Percentiles rank a stretch among this genome's conserved stretches.
These are phyloP conservation scores for Crypturellus tataupa DNA, from an alignment of 2,797 vertebrate genomes.

Conservation along the genomic window DNA sequence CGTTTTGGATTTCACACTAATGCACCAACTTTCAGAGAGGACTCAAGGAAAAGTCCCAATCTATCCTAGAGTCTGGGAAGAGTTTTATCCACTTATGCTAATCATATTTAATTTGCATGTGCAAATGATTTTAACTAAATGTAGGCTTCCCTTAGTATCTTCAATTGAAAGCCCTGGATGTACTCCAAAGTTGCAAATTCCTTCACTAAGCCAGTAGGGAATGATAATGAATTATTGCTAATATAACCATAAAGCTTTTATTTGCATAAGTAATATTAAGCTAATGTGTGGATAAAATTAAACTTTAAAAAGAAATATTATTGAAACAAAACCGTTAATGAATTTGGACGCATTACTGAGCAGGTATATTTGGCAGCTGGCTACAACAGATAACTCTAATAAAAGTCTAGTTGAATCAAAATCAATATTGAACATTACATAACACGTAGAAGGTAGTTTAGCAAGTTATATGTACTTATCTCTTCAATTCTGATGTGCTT, in stretches of 20 bases:
- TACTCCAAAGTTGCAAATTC: constrained; percentile 64
- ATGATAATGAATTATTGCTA: constrained; percentile 71
- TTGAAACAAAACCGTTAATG: constrained; percentile 70
- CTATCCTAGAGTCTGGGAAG: constrained; percentile 8
- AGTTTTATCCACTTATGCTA: constrained; percentile 55
- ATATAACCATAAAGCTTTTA: constrained; percentile 69
- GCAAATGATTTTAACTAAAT: constrained; percentile 47
- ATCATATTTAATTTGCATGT: constrained; percentile 62
- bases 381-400: constrained; percentile 62
- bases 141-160: constrained; percentile 58
- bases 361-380: constrained; percentile 68
- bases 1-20: neutral
- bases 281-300: constrained; percentile 72
- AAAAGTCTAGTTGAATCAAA: constrained; percentile 53
- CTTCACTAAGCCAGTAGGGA: constrained; percentile 62
- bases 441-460: neutral
- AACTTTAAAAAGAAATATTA: constrained; percentile 75
- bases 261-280: constrained; percentile 77
- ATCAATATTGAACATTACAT: constrained; percentile 60
- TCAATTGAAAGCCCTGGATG: constrained; percentile 65
- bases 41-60: neutral
- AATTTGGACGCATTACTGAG: constrained; percentile 63
- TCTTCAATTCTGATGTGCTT: neutral
- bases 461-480: neutral
- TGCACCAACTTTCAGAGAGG: neutral